phyloP scores from a whole-genome alignment of 2,113 vertebrate species.

The Campylorhamphus procurvoides region DNA sequence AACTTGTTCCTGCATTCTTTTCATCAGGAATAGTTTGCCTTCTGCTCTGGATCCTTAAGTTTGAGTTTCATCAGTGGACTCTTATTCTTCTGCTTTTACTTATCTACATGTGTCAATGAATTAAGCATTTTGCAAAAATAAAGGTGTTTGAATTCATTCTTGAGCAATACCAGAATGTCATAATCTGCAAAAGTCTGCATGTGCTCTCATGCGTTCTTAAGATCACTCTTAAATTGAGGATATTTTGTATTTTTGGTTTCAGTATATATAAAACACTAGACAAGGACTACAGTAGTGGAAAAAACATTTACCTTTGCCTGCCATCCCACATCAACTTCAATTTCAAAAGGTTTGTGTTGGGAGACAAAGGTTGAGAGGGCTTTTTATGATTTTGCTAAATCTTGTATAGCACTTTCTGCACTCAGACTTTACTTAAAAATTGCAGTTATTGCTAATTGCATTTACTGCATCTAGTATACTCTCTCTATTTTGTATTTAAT shows the following conservation, averaged over 20 bases:
- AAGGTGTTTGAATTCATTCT: neutral
- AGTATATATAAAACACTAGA: neutral
- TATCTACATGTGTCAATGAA: neutral
- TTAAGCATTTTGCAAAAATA: neutral
- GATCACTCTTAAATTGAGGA: neutral
- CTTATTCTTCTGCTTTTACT: neutral
- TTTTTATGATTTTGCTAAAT: neutral
- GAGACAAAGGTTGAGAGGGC: neutral
- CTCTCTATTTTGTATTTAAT: neutral
- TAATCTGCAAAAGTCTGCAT: neutral
- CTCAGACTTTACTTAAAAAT: neutral
- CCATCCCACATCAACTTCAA: neutral
- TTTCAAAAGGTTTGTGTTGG: neutral
- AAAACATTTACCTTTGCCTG: neutral
- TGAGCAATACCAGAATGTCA: neutral
- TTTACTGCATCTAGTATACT: neutral
- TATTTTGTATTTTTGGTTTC: neutral
- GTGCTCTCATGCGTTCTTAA: neutral
- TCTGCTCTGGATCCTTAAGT: neutral
- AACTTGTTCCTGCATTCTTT: neutral
- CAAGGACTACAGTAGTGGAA: neutral
- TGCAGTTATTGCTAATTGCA: neutral
- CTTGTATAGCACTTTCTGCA: neutral
- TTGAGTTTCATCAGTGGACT: neutral
- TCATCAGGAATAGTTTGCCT: neutral